phyloP scores from a whole-genome alignment of 2,888 invertebrate species.

The Cylloceria caligata region DNA sequence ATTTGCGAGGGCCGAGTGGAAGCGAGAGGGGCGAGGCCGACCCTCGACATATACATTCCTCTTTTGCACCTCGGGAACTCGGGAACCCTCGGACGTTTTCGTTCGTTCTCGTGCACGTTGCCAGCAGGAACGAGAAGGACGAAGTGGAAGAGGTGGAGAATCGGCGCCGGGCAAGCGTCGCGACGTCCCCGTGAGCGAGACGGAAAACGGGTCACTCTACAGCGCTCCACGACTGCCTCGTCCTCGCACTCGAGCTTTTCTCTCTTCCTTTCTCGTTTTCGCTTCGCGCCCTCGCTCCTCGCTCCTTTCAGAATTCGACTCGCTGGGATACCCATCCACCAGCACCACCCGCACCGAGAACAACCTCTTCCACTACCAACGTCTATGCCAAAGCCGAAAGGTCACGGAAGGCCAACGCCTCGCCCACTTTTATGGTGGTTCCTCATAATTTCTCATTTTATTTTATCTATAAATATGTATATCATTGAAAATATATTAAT shows the following conservation, averaged over 20 bases:
- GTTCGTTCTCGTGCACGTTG: slow-evolving; percentile 66
- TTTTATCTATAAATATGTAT: not conserved
- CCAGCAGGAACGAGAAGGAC: slow-evolving; percentile 62
- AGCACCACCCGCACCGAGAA: slow-evolving; percentile 43
- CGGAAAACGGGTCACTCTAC: slow-evolving; percentile 79
- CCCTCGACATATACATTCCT: slow-evolving; percentile 56
- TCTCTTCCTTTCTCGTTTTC: slow-evolving; percentile 48
- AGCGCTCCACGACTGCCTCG: slow-evolving; percentile 1
- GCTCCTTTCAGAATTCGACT: slow-evolving; percentile 78
- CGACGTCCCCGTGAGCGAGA: slow-evolving; percentile 73
- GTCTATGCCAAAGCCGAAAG: slow-evolving; percentile 81
- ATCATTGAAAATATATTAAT: not conserved
- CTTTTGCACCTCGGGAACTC: slow-evolving; percentile 73
- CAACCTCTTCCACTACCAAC: slow-evolving; percentile 69
- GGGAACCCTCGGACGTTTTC: slow-evolving; percentile 70
- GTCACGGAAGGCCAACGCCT: slow-evolving; percentile 81
- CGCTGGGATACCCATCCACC: slow-evolving; percentile 71
- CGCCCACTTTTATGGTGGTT: slow-evolving; percentile 79
- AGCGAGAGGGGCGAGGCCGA: slow-evolving; percentile 66
- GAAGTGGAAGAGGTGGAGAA: slow-evolving; percentile 51
- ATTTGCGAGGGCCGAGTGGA: slow-evolving; percentile 36
- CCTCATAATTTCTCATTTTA: slow-evolving; percentile 33
- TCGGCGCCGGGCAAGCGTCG: slow-evolving; percentile 65
- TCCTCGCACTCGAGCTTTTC: slow-evolving; percentile 45
- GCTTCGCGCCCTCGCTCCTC: slow-evolving; percentile 63